These are phyloP conservation scores for Mobula birostris DNA, from an alignment of 2,113 vertebrate species.

Conservation along the genomic window DNA sequence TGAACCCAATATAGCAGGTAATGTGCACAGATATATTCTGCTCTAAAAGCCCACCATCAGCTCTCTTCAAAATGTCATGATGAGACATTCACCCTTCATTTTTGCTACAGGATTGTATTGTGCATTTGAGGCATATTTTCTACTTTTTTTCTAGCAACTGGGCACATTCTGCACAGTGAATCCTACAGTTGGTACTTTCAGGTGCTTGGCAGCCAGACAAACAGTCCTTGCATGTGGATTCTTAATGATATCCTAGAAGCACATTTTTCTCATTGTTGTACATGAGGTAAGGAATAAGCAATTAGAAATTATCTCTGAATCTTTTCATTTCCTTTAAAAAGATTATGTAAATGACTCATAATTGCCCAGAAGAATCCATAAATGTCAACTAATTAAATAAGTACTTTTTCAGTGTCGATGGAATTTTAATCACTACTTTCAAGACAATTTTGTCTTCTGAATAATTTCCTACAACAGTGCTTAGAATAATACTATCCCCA, in stretches of 20 bases:
- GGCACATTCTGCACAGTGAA: neutral
- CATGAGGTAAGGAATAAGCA: neutral
- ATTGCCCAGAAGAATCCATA: neutral
- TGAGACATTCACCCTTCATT: neutral
- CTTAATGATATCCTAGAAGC: neutral
- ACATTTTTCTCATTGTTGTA: neutral
- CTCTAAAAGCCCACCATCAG: neutral
- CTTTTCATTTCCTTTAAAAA: neutral
- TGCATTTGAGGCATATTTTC: neutral
- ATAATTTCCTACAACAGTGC: neutral
- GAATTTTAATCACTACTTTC: constrained; percentile 18
- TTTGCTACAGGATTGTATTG: neutral
- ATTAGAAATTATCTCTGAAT: neutral
- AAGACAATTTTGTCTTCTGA: constrained; percentile 17
- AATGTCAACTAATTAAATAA: neutral
- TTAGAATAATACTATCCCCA: neutral
- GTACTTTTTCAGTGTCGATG: neutral
- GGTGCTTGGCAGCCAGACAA: neutral
- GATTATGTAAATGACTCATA: constrained; percentile 25
- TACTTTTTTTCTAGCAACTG: neutral
- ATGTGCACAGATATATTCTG: neutral
- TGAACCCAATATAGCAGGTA: neutral
- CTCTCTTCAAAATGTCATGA: neutral
- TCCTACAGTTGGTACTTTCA: neutral
- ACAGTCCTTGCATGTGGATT: neutral